Evolutionary conservation across 2,113 vertebrate species (phyloP).

Genomic region (Microcebus lehilahytsara): DNA sequence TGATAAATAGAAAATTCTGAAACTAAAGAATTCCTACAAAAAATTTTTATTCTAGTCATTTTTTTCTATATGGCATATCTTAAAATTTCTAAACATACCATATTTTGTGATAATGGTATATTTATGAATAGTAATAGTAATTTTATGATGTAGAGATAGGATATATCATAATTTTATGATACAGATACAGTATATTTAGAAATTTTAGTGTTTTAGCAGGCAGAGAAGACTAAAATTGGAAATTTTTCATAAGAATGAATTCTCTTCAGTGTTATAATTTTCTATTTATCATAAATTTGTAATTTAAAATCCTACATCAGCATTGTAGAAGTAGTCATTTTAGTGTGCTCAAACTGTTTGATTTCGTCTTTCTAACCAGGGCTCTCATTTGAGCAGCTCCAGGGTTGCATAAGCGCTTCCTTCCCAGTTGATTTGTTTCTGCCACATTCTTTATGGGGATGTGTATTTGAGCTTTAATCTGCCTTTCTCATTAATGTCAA

Average conservation of each 20-base stretch:
- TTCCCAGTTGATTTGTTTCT: not conserved
- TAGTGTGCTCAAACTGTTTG: not conserved
- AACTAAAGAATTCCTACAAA: not conserved
- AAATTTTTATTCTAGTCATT: not conserved
- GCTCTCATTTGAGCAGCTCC: not conserved
- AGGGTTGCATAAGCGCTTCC: not conserved
- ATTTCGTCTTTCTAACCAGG: not conserved
- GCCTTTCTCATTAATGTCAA: slow-evolving; percentile 1
- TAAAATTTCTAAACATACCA: not conserved
- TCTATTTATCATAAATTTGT: slow-evolving; percentile 28
- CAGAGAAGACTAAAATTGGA: not conserved
- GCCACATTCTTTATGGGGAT: accelerated
- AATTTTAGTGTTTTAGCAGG: slow-evolving; percentile 19
- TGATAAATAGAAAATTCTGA: not conserved
- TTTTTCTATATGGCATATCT: not conserved
- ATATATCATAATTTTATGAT: not conserved
- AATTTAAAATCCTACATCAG: not conserved
- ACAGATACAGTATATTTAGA: not conserved
- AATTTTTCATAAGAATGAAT: not conserved
- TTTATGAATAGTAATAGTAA: not conserved
- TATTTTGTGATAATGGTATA: not conserved
- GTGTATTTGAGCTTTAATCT: not conserved
- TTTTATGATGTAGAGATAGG: not conserved
- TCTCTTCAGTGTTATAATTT: not conserved
- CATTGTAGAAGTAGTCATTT: not conserved